Base-by-base conservation (phyloP, 2,888 invertebrate genomes). In the Blastobasis adustella region DNA sequence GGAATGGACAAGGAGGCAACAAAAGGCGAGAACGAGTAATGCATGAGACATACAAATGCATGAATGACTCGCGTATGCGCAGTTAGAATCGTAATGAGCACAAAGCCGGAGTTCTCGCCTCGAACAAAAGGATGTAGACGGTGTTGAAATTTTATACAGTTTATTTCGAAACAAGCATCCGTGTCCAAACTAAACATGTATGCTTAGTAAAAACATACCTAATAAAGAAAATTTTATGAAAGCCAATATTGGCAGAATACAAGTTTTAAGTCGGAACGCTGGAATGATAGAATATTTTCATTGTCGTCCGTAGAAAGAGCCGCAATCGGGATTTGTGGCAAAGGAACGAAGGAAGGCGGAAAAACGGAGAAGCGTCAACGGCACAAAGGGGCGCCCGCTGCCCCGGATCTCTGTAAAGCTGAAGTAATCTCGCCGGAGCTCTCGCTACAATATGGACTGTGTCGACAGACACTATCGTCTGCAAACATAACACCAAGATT, bases 1-100 rank as follows among this genome's bases (percentile, higher is more conserved):
- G 67, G 73, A 76, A 73, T 68, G 66, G 67, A 66, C 66, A 74
- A 73, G 71, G 73, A 71, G 73, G 68, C 66, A 65, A 66, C 74
- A 75, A 73, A 74, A 78, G 71, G 71, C 72, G 69, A 69, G 66
- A 68, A 65, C 69, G 67, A 63, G 65, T 66, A 69, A 70, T 71
- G 71, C 69, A 71, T 62, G 65, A 73, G 67, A 76, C 79, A 82
- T 82, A 81, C 76, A 72, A 81, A 82, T 76, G 69, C 66, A 63
- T 62, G 59, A 65, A 68, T 69, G 71, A 74, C 68, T 73, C 58
- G 67, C 60, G 64, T 64, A 56, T 69, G 68, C 66, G 69, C 65
- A 59, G 62, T 67, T 70, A 64, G 81, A 80, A 83, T 84, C 67
- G 62, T 72, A 77, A 84, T 79, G 72, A 73, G 69, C 59, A 65